Conservation (phyloP, 2,797 vertebrate species). For the Chrosomus eos region DNA sequence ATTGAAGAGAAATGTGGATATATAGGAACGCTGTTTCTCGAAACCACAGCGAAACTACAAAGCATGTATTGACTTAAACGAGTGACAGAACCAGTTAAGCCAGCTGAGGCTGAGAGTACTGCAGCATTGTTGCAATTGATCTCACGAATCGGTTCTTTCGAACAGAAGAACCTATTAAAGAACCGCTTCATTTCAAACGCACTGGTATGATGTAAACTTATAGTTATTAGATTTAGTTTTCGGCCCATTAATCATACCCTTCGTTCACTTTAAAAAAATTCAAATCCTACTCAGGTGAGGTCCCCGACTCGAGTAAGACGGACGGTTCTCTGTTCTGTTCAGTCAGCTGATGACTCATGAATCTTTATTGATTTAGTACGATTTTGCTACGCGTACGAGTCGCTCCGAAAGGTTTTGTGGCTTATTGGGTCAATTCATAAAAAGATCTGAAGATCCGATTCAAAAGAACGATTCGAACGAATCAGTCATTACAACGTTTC, state of each 20-base stretch:
- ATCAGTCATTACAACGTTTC: not conserved
- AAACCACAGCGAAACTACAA: conserved; percentile 77
- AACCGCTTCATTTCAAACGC: not conserved
- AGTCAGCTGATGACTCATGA: not conserved
- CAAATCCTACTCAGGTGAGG: not conserved
- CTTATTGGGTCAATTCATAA: not conserved
- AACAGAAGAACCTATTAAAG: not conserved
- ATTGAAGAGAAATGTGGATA: conserved; percentile 50
- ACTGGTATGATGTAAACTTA: not conserved
- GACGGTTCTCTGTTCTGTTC: not conserved
- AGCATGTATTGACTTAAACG: conserved; percentile 74
- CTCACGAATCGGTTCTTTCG: conserved; percentile 16
- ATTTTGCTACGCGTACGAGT: not conserved
- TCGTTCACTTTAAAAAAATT: not conserved
- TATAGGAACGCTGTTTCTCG: conserved; percentile 68
- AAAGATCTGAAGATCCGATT: not conserved
- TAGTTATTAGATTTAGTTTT: too few species aligned
- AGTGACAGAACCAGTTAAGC: conserved; percentile 78
- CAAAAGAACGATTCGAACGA: not conserved
- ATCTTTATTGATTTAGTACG: not conserved
- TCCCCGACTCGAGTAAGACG: not conserved
- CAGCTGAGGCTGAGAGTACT: conserved; percentile 58
- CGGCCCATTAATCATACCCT: not conserved
- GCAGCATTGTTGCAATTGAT: conserved; percentile 33
- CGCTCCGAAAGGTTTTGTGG: not conserved